Evolutionary conservation across 2,888 invertebrate species (phyloP), one percentile per base, ranked within the genome.

Genomic region (Oscheius sp.): DNA sequence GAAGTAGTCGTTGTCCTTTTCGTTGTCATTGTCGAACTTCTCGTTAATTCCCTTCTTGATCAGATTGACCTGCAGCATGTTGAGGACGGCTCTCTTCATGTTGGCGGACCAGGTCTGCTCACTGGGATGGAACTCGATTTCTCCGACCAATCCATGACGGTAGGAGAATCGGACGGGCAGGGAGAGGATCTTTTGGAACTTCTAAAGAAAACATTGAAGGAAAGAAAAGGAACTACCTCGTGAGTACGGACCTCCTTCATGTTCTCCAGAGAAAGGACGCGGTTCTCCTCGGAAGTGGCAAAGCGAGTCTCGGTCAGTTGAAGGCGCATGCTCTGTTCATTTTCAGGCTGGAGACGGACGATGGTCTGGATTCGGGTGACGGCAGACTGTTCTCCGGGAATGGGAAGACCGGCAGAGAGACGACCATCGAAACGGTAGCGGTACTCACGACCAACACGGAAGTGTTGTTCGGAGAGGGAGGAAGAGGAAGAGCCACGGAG

Each of bases 11-110:
- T 64, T 64, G 57, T 67, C 59, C 45, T 64, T 57, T 45, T 41
- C 61, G 44, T 57, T 64, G 62, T 63, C 59, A 36, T 26, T 14
- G 41, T 66, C 50, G 24, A n/a, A 30, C 26, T 30, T 30, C 28
- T 68, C 65, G 44, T 26, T 12, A n/a, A 45, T 28, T 33, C 68
- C 70, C 71, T 73, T 71, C 70, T 73, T 77, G 65, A 68, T 49
- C 28, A 68, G 61, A 57, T 71, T 64, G 57, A 81, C 79, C 70
- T 82, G 81, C 54, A 81, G 71, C 80, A 82, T 77, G 73, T 80
- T 83, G 71, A 84, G 62, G 54, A 84, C 75, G 56, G 82, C 78
- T 44, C 78, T 75, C 75, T 84, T 85, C 74, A 83, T 64, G 54
- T 64, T 64, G 51, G 41, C 36, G 8, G 64, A 64, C 64, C 64